Evolutionary conservation across 2,888 invertebrate genomes (phyloP), one percentile per base, ranked within the genome.

Genomic region (Aspidapion aeneum): DNA sequence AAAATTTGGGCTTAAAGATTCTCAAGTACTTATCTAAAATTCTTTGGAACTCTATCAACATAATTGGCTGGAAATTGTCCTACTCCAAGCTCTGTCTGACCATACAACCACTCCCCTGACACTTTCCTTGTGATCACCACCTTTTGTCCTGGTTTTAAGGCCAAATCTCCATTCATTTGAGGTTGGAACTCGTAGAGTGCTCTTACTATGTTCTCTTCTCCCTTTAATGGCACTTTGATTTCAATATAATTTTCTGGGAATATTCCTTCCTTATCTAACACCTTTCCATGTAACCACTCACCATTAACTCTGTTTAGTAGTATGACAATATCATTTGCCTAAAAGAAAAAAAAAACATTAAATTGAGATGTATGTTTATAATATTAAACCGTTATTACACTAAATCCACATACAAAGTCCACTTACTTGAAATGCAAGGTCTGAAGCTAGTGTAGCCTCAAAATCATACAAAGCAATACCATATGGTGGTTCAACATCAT

Each of bases 51-150:
- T 62, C 67, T 66, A 57, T 72, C 70, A 20, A 92, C 88, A 78
- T 90, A 92, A 81, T 89, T 90, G 21, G 86, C 83, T 61, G 93
- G 93, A 80, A 93, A 93, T 77, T 92, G 91, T 68, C 93, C 93
- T 74, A 80, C 85, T 66, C 80, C 79, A 35, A 87, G 87, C 64
- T 85, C 82, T 69, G 85, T 86, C 76, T 89, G 88, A 17, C 93
- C 93, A 74, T 85, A 90, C 63, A 90, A 84, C 93, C 93, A 93
- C 71, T 91, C 90, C 58, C 88, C 84, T 72, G 89, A 90, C 70
- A 92, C 83, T 80, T 86, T 86, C 69, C 86, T 85, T 52, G 87
- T 80, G 61, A 93, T 85, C 58, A 79, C 84, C 57, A 93, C 85
- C 65, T 82, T 78, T 71, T 86, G 76, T 12, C 77, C 77, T 49